Conservation (phyloP, 2,888 invertebrate species). For the Melanostoma scalare region DNA sequence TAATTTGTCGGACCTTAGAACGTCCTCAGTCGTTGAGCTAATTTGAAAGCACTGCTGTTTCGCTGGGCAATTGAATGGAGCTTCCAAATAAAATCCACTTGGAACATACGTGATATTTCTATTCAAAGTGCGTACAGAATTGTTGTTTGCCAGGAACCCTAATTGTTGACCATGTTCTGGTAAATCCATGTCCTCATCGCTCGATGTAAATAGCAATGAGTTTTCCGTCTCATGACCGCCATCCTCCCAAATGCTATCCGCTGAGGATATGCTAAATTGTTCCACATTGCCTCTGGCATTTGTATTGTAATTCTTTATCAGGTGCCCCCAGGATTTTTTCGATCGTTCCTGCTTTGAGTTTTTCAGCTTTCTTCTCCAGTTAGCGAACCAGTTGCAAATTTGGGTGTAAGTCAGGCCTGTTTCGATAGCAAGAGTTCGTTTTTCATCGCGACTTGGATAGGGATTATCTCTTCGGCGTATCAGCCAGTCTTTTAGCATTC, state of each 20-base stretch:
- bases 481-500: constrained; percentile 90
- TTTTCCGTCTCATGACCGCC: constrained; percentile 79
- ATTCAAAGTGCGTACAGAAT: constrained; percentile 35
- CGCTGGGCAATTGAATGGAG: constrained; percentile 34
- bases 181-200: constrained; percentile 69
- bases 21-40: constrained; percentile 78
- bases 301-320: constrained; percentile 87
- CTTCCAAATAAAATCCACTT: constrained; percentile 54
- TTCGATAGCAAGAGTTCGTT: constrained; percentile 87
- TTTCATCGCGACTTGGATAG: constrained; percentile 90
- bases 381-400: constrained; percentile 92
- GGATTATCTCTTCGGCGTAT: constrained; percentile 89
- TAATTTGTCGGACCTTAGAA: constrained; percentile 79
- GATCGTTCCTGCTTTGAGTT: constrained; percentile 88
- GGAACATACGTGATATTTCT: constrained; percentile 60
- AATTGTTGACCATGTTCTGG: constrained; percentile 7
- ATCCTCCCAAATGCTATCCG: constrained; percentile 91
- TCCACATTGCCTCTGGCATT: constrained; percentile 90
- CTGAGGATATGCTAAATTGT: constrained; percentile 90
- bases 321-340: constrained; percentile 88
- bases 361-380: constrained; percentile 90
- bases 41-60: constrained; percentile 80
- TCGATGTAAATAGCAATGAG: constrained; percentile 48
- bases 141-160: constrained; percentile 26
- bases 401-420: constrained; percentile 91